Percentiles rank a stretch among this genome's conserved stretches.
Conservation (phyloP, 2,888 invertebrate genomes). For the Lamellibrachia columna region DNA sequence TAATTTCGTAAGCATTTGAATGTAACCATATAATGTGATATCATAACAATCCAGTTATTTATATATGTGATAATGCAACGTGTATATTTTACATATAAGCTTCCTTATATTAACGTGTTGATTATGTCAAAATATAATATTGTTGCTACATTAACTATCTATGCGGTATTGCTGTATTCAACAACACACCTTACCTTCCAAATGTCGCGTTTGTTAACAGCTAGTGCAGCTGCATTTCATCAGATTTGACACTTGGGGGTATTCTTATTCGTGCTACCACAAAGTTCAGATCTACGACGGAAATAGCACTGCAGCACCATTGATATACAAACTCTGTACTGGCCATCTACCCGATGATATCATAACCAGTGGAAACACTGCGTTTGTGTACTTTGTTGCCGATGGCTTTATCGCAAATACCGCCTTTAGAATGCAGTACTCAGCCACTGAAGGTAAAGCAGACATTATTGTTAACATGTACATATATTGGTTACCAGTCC, state of each 20-base stretch:
- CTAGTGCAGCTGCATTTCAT: not conserved
- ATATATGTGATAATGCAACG: too few relatives aligned
- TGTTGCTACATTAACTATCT: too few relatives aligned
- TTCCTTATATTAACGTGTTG: too few relatives aligned
- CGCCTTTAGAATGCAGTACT: not conserved
- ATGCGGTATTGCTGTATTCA: too few relatives aligned
- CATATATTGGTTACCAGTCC: not conserved
- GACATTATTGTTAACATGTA: not conserved
- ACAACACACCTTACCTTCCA: not conserved
- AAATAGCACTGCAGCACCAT: not conserved
- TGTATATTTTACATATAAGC: too few relatives aligned
- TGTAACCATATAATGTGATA: too few relatives aligned
- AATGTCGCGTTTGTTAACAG: not conserved
- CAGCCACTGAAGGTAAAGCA: not conserved
- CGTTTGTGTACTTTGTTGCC: not conserved
- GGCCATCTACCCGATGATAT: not conserved
- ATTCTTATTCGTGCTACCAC: not conserved
- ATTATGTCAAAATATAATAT: too few relatives aligned
- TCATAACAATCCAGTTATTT: too few relatives aligned
- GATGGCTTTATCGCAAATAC: not conserved
- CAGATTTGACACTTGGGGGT: not conserved
- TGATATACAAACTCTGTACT: not conserved
- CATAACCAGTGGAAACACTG: not conserved
- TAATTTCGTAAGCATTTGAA: too few relatives aligned
- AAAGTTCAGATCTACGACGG: not conserved